These are phyloP conservation scores for Diacarnus erythraeanus DNA, from an alignment of 37 sponge, comb jelly and placozoan genomes.

Conservation along the genomic window DNA sequence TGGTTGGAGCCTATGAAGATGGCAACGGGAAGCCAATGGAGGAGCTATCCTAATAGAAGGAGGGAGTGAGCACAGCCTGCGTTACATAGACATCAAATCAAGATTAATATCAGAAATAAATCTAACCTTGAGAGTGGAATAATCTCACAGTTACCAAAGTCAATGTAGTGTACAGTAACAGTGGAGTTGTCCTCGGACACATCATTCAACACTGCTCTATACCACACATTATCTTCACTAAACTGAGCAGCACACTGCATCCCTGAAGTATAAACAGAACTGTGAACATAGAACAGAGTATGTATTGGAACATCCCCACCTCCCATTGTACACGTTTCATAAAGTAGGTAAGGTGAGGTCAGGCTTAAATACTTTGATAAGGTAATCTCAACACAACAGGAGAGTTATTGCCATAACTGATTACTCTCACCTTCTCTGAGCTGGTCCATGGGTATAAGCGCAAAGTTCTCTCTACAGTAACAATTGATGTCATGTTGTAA, in stretches of 20 bases:
- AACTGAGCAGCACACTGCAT: slow-evolving; percentile 9
- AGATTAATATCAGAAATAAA: neutral
- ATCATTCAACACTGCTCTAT: slow-evolving; percentile 21
- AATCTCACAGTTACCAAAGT: slow-evolving; percentile 38
- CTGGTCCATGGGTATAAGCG: neutral
- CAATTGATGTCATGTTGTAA: neutral
- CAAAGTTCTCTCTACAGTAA: neutral
- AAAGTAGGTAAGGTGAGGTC: too few species aligned
- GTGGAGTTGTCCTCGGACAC: neutral
- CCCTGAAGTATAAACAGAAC: too few species aligned
- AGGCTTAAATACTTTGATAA: too few species aligned
- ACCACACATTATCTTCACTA: slow-evolving; percentile 46
- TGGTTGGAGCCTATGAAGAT: neutral
- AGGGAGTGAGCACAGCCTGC: neutral
- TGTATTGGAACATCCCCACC: too few species aligned
- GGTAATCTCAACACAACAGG: too few species aligned
- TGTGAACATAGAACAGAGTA: too few species aligned
- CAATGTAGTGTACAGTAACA: slow-evolving; percentile 39
- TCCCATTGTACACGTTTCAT: too few species aligned
- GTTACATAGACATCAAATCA: neutral
- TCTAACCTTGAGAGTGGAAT: slow-evolving; percentile 15
- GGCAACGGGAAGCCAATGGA: neutral
- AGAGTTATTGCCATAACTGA: neutral
- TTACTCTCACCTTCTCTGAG: neutral
- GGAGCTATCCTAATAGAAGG: neutral